Evolutionary conservation across 2,113 vertebrate genomes (phyloP).

Genomic region (Hemibagrus wyckioides): DNA sequence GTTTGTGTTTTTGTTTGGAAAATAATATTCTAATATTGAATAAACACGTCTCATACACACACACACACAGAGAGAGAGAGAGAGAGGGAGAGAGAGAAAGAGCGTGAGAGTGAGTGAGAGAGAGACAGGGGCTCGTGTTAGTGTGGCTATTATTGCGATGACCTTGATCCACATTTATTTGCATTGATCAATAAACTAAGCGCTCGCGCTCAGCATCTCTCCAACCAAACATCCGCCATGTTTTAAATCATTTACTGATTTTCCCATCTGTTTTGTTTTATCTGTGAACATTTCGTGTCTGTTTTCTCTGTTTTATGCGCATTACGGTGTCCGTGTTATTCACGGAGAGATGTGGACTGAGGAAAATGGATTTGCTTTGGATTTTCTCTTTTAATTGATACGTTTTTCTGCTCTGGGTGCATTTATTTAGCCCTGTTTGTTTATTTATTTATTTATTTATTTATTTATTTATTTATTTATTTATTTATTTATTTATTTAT

Average conservation of each 20-base stretch:
- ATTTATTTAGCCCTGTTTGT: neutral
- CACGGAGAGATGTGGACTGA: neutral
- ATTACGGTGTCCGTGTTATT: neutral
- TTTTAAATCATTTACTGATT: neutral
- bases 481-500: neutral
- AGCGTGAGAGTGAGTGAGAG: no score
- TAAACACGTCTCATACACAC: neutral
- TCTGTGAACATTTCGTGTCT: neutral
- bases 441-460: neutral
- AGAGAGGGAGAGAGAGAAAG: no score
- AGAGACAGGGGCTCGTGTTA: neutral
- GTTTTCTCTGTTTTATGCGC: neutral
- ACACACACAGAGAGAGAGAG: no score
- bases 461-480: neutral
- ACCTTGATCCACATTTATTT: constrained; percentile 17
- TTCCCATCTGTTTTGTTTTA: neutral
- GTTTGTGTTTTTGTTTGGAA: no score
- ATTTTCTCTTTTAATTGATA: neutral
- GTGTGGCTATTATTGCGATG: constrained; percentile 4
- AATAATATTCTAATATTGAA: no score
- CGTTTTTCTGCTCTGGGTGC: neutral
- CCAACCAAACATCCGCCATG: neutral
- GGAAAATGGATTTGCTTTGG: neutral
- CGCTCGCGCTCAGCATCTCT: neutral
- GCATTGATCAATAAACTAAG: neutral